Evolutionary conservation across 2,797 vertebrate genomes (phyloP).

Genomic region (Alauda arvensis): DNA sequence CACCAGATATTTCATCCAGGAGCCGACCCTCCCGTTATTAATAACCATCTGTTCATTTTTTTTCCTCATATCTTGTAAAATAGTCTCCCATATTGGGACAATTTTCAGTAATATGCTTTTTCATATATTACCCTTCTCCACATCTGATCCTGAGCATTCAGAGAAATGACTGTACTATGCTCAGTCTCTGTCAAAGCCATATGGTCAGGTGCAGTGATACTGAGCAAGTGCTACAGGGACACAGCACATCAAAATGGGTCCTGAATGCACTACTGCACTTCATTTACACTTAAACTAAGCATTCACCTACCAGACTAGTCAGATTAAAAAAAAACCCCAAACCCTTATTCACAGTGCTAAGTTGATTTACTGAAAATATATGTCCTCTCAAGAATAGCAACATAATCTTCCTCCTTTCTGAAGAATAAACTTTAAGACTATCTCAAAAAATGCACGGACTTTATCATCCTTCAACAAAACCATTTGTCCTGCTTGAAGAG

Average conservation of each 20-base stretch:
- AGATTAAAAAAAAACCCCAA: not conserved
- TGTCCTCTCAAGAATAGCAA: not conserved
- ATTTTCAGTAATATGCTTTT: not conserved
- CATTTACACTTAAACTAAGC: not conserved
- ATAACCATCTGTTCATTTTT: slow-evolving; percentile 32
- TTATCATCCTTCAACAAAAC: not conserved
- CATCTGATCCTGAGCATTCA: slow-evolving; percentile 7
- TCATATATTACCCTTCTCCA: not conserved
- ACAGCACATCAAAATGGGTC: not conserved
- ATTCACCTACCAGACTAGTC: not conserved
- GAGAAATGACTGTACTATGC: not conserved
- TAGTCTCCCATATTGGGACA: not conserved
- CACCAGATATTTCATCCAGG: slow-evolving; percentile 40
- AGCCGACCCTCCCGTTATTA: not conserved
- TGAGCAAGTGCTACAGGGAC: not conserved
- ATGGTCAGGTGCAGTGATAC: not conserved
- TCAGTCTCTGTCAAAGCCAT: not conserved
- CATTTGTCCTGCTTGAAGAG: not conserved
- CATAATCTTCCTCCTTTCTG: not conserved
- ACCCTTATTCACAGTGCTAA: not conserved
- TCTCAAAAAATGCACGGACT: not conserved
- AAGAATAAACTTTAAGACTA: not conserved
- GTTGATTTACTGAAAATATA: not conserved
- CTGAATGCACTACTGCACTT: not conserved
- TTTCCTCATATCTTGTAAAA: slow-evolving; percentile 1